Evolutionary conservation across 2,888 invertebrate genomes (phyloP), one percentile per base, ranked within the genome.

Genomic region (Hymenopus coronatus): DNA sequence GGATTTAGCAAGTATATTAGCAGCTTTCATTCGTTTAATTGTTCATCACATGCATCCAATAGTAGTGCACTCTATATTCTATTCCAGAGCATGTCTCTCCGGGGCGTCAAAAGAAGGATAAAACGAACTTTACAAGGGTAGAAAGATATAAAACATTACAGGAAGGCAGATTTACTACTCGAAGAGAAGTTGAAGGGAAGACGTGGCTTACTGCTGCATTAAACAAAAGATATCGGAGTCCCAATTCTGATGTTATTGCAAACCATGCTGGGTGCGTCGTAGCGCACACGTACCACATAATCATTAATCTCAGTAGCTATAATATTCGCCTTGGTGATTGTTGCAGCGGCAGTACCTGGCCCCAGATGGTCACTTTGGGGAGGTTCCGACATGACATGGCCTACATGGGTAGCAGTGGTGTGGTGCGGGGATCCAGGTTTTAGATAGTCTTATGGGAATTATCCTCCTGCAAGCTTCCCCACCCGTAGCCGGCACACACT

Each of bases 381-480:
- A 84, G 87, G 82, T 28, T 81, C 82, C 33, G 87, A 28, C 82
- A 82, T 87, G 87, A 87, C 82, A 87, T 87, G 87, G 54, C 33
- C 82, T 82, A 87, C 87, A 87, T 82, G 30, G 27, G 87, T 82
- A 87, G 87, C 87, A 82, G 82, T 30, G 54, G 54, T 70, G 54
- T 28, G 28, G 28, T 81, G 25, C 28, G 87, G 28, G 28, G 28
- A 54, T 83, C 46, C 86, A 82, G 90, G 90, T 90, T 90, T 90
- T 90, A 90, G 87, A 82, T 82, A 90, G 90, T 90, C 90, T 90
- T 90, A 90, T 89, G 90, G 90, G 90, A 89, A 90, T 90, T 90
- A 90, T 89, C 90, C 89, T 85, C 90, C 88, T 89, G 90, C 89
- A 90, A 88, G 87, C 88, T 89, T 89, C 84, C 84, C 30, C 12